phyloP scores from a whole-genome alignment of 2,113 vertebrate species.

The Galeopterus variegatus region DNA sequence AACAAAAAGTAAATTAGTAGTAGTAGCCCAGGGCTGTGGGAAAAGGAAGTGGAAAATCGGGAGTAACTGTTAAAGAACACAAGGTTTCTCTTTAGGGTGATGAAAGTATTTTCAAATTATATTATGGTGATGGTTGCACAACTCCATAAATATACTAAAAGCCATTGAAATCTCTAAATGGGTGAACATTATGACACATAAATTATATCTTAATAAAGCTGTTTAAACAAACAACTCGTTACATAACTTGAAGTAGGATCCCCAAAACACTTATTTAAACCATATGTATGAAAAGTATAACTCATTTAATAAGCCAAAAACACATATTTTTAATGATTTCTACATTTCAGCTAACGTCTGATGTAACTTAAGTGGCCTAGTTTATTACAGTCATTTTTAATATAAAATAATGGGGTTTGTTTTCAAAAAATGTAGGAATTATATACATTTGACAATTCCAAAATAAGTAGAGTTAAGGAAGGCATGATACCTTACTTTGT shows the following conservation, averaged over 20 bases:
- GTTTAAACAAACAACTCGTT: conserved; percentile 26
- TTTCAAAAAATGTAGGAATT: not conserved
- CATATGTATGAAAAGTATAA: not conserved
- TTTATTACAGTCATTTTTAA: conserved; percentile 26
- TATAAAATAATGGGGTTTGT: not conserved
- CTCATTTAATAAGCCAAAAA: conserved; percentile 31
- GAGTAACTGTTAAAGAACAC: not conserved
- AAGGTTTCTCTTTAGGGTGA: not conserved
- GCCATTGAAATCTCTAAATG: not conserved
- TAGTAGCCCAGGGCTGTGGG: not conserved
- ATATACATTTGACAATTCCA: not conserved
- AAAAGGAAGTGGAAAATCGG: not conserved
- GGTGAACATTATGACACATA: not conserved
- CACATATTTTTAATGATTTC: not conserved
- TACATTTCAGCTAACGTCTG: not conserved
- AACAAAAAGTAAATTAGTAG: not conserved
- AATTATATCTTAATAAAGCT: not conserved
- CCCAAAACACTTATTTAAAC: conserved; percentile 19
- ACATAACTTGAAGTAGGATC: not conserved
- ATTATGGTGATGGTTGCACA: not conserved
- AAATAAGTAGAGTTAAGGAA: not conserved
- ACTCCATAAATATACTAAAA: not conserved
- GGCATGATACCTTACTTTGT: not conserved
- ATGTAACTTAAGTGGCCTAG: not conserved
- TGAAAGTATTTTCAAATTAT: not conserved